Base-by-base conservation (phyloP, 2,113 vertebrate genomes). In the Mastomys coucha region DNA sequence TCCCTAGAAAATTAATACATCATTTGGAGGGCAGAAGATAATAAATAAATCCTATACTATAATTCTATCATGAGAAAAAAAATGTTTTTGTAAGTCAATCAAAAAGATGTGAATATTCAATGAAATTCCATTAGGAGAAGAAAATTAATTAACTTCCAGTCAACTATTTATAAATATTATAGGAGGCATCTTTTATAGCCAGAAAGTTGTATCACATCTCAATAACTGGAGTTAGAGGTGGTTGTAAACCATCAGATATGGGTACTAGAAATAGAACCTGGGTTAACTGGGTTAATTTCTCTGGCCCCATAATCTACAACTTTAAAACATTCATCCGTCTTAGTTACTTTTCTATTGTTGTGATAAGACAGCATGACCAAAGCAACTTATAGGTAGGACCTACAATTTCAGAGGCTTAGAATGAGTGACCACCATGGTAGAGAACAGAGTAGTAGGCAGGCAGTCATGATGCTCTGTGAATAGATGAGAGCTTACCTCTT, bases 51-150 rank as follows among this genome's bases (percentile, higher is more conserved):
- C 7, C 8, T 86, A 85, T 72, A 58, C 2, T 69, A 36, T 12
- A 4, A 93, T 88, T 91, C 49, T 53, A 53, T 75, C 8, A 33
- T 89, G 19, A 85, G 13, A 73, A 77, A 77, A 77, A 77, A 77
- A 58, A 67, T 7, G 20, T 49, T 4, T 22, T 31, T 39, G 17
- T 69, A 13, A 69, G 28, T 81, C 9, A 70, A 76, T 63, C 22
- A 77, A 20, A 49, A 84, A 92, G 58, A 87, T 49, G 19, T 91
- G 7, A 77, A 51, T 93, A 91, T 91, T 78, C 60, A 93, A 72
- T 11, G 67, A 77, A 78, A 91, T 65, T 78, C 60, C 24, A 72
- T 82, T 88, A 93, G 36, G 80, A 78, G 33, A 91, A 13, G 19
- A 89, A 90, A 85, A 91, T 49, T 56, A 20, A 53, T 84, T 88